phyloP scores from a whole-genome alignment of 2,113 vertebrate species.

The Corydoras sp. region DNA sequence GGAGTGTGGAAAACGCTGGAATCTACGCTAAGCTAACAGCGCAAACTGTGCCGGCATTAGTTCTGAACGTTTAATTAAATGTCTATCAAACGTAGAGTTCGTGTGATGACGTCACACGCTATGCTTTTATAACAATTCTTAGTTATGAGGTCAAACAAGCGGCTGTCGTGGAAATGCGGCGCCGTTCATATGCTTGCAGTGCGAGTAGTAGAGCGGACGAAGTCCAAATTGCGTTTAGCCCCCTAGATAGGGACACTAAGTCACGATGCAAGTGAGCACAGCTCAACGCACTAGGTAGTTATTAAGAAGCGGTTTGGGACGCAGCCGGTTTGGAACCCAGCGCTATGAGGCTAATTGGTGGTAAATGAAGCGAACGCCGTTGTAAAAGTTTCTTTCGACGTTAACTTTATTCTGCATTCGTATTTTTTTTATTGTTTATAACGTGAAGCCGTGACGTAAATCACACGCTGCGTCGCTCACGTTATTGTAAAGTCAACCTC shows the following conservation, averaged over 20 bases:
- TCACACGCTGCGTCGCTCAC: too few relatives aligned
- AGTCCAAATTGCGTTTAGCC: background rate
- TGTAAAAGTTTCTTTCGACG: too few relatives aligned
- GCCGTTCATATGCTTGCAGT: too few relatives aligned
- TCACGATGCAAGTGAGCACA: background rate
- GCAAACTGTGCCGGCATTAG: background rate
- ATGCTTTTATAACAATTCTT: background rate
- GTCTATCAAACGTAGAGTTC: too few relatives aligned
- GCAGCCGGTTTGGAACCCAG: background rate
- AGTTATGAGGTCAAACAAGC: too few relatives aligned
- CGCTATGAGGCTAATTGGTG: slow-evolving; percentile 6
- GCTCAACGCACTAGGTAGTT: background rate
- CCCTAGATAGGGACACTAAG: background rate
- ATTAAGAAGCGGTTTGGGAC: background rate
- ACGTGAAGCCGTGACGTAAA: too few relatives aligned
- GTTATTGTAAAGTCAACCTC: background rate
- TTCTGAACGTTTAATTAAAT: background rate
- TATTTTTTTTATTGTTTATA: too few relatives aligned
- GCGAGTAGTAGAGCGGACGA: too few relatives aligned
- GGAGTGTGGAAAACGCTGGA: slow-evolving; percentile 42
- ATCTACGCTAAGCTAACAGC: slow-evolving; percentile 38
- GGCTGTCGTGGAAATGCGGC: too few relatives aligned
- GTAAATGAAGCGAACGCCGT: background rate
- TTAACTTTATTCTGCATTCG: too few relatives aligned
- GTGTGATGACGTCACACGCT: background rate